Evolutionary conservation across 2,797 vertebrate species (phyloP), one percentile per base, ranked within the genome.

Genomic region (Coracias cyanogaster): DNA sequence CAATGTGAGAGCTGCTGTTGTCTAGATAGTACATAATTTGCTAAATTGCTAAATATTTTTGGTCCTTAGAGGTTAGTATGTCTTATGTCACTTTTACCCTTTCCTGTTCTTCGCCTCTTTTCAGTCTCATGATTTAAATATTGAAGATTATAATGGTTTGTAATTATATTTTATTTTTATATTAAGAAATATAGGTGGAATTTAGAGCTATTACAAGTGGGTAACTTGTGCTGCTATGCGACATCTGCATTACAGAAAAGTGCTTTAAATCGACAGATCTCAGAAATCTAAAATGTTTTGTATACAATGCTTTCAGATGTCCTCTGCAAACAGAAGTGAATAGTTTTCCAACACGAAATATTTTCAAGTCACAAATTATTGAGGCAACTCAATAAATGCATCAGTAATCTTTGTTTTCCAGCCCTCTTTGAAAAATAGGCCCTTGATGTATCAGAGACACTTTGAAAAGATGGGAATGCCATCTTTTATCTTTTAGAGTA

Each of bases 341-440:
- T 41, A 21, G 70, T 19, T 92, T 94, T 85, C 82, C 60, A 76
- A 41, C 85, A 60, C 57, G 76, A 78, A 91, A 81, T 96, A 74
- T 94, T 96, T 94, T 89, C 77, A 93, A 95, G 90, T 76, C 55
- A 64, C 70, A 89, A 62, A 83, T 92, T 77, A 64, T 86, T n/a
- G 51, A 80, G 92, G 57, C 55, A 89, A 13, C 89, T 96, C 80
- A 61, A 10, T 88, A 90, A 81, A 91, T 83, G 22, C 54, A 12
- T 65, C 88, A 72, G 58, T 77, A 74, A 67, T 83, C 55, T 93
- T 94, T 95, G 48, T 94, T 93, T 95, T 83, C 84, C 48, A 52
- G 18, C 64, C 20, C 88, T 66, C 58, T 92, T 85, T 89, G 54
- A 92, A 41, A 66, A 82, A 72, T 15, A 64, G 87, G 26, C 65